Conservation (phyloP, 2,113 vertebrate genomes). For the Amia ocellicauda region DNA sequence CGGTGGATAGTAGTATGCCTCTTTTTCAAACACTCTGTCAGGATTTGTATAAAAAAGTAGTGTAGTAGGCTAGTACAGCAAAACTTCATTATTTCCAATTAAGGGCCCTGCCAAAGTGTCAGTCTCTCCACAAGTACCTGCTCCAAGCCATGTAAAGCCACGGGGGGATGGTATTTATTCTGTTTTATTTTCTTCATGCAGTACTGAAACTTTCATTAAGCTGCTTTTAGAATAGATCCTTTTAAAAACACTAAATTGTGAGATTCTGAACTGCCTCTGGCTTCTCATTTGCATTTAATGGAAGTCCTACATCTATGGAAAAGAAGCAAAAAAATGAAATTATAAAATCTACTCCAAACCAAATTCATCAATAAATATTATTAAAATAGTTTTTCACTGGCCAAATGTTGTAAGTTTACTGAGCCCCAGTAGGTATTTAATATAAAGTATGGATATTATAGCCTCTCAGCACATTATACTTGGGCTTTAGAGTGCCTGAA, state of each 20-base stretch:
- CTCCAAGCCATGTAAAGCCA: slow-evolving; percentile 29
- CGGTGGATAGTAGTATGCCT: not conserved
- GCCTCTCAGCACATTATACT: slow-evolving; percentile 1
- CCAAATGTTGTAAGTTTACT: not conserved
- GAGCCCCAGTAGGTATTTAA: not conserved
- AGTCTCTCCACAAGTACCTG: slow-evolving; percentile 29
- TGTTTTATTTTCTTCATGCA: not conserved
- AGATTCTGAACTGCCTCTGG: slow-evolving; percentile 5
- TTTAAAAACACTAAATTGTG: slow-evolving; percentile 10
- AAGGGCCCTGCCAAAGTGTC: slow-evolving; percentile 37
- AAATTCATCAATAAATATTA: not conserved
- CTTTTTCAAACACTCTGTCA: slow-evolving; percentile 47
- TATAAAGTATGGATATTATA: slow-evolving; percentile 1
- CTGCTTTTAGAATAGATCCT: not conserved
- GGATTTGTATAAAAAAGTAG: slow-evolving; percentile 43
- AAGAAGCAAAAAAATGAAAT: not conserved
- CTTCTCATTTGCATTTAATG: slow-evolving; percentile 9
- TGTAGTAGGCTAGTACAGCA: slow-evolving; percentile 36
- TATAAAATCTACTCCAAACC: not conserved
- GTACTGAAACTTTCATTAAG: slow-evolving; percentile 4
- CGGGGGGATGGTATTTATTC: too few species aligned
- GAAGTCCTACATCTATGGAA: not conserved
- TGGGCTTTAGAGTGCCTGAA: slow-evolving; percentile 3
- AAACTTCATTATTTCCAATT: slow-evolving; percentile 48
- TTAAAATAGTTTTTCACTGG: not conserved